phyloP scores from a whole-genome alignment of 1,140 invertebrate genomes.

The Formica exsecta region DNA sequence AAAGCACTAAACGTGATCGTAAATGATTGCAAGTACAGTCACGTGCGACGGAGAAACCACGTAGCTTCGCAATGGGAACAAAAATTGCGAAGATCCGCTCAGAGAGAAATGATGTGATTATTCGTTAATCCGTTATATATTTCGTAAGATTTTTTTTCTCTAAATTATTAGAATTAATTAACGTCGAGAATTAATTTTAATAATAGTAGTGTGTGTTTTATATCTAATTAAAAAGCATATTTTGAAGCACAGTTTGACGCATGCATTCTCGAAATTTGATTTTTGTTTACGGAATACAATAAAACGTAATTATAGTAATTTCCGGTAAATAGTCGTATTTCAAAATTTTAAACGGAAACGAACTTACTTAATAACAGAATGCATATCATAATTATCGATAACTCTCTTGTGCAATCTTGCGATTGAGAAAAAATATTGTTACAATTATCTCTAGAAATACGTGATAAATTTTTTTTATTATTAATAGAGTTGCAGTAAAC shows the following conservation, averaged over 20 bases:
- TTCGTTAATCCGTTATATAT: not conserved
- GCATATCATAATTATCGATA: conserved; percentile 32
- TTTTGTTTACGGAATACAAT: conserved; percentile 23
- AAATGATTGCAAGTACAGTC: not conserved
- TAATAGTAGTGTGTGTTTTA: not conserved
- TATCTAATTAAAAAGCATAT: conserved; percentile 22
- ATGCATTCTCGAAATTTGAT: conserved; percentile 27
- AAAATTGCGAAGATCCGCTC: not conserved
- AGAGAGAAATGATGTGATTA: not conserved
- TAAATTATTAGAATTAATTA: not conserved
- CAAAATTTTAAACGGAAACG: conserved; percentile 27
- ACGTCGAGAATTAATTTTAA: not conserved
- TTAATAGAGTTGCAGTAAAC: not conserved
- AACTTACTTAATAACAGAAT: conserved; percentile 53
- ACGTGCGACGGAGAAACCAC: not conserved
- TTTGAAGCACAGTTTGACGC: not conserved
- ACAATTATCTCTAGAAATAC: not conserved
- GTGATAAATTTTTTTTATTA: not conserved
- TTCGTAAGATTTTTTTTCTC: not conserved
- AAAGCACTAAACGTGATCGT: not conserved
- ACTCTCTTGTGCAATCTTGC: not conserved
- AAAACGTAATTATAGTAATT: conserved; percentile 33
- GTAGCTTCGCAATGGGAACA: not conserved
- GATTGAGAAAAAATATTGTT: not conserved
- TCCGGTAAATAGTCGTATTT: conserved; percentile 13